A percentile compares a stretch with the other conserved stretches of the same genome.
These are phyloP conservation scores for Drosophila putrida DNA, from an alignment of 2,888 invertebrate genomes.

Conservation along the genomic window DNA sequence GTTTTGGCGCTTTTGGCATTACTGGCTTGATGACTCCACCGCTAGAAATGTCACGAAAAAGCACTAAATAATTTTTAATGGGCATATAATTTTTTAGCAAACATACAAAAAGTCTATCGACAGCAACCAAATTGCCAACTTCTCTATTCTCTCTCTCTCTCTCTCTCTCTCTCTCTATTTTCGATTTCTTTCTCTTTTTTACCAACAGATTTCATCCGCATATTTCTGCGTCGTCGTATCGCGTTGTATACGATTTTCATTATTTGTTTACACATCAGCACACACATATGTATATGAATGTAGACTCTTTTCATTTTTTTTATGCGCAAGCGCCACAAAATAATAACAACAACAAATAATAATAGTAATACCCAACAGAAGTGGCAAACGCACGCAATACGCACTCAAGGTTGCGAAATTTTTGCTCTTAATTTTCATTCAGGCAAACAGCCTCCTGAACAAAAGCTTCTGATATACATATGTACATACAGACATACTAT, in stretches of 20 bases:
- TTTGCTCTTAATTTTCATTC: conserved; percentile 49
- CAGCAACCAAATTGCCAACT: conserved; percentile 16
- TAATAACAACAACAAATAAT: conserved; percentile 51
- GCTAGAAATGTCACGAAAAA: conserved; percentile 35
- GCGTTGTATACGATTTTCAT: conserved; percentile 32
- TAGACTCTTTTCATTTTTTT: conserved; percentile 5
- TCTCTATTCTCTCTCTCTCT: neutral
- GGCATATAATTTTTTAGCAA: conserved; percentile 40
- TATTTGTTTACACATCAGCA: conserved; percentile 47
- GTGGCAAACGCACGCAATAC: conserved; percentile 32
- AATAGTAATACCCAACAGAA: conserved; percentile 35
- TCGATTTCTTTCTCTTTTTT: neutral
- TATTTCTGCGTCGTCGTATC: conserved; percentile 36
- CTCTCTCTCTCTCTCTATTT: conserved; percentile 2
- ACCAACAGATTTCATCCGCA: conserved; percentile 9
- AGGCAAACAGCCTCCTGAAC: conserved; percentile 19
- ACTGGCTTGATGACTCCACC: conserved; percentile 42
- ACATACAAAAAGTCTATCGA: conserved; percentile 17
- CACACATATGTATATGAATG: conserved; percentile 6
- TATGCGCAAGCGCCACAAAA: conserved; percentile 54
- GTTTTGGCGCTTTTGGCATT: no score
- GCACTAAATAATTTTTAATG: conserved; percentile 44
- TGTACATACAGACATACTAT: neutral
- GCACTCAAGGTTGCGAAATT: conserved; percentile 47
- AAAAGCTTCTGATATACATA: neutral